These are phyloP conservation scores for Diorhabda elongata DNA, from an alignment of 1,140 invertebrate species.

Conservation along the genomic window DNA sequence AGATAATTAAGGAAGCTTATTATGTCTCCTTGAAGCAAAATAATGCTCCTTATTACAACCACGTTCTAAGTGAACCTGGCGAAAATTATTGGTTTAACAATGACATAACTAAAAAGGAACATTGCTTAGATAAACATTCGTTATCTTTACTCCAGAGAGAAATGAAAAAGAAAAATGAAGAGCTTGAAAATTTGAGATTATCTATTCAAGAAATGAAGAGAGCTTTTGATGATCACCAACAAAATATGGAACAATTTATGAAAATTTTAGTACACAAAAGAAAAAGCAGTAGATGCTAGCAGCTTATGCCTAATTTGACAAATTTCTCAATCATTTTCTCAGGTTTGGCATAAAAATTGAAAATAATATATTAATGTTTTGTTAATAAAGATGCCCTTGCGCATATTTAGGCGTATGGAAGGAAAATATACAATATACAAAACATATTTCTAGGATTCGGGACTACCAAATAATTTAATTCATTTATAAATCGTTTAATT, in stretches of 20 bases:
- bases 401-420: no score
- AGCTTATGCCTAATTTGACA: no score
- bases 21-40: conserved; percentile 15
- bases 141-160: neutral
- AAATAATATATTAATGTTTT: no score
- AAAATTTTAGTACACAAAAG: conserved; percentile 5
- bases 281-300: conserved; percentile 5
- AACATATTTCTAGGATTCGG: no score
- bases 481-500: no score
- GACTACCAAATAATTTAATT: no score
- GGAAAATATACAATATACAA: no score
- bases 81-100: neutral
- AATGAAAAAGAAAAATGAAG: neutral
- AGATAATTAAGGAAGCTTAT: conserved; percentile 21
- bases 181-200: conserved; percentile 2
- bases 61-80: neutral
- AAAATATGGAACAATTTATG: conserved; percentile 4
- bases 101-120: neutral
- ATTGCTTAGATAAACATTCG: neutral
- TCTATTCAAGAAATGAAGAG: conserved; percentile 8
- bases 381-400: no score
- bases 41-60: neutral
- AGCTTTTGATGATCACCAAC: neutral
- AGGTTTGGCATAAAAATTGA: no score
- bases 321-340: no score